Percentiles rank a stretch among this genome's conserved stretches.
Evolutionary conservation across 2,888 invertebrate species (phyloP).

Genomic region (Melikaiella ostensackeni): DNA sequence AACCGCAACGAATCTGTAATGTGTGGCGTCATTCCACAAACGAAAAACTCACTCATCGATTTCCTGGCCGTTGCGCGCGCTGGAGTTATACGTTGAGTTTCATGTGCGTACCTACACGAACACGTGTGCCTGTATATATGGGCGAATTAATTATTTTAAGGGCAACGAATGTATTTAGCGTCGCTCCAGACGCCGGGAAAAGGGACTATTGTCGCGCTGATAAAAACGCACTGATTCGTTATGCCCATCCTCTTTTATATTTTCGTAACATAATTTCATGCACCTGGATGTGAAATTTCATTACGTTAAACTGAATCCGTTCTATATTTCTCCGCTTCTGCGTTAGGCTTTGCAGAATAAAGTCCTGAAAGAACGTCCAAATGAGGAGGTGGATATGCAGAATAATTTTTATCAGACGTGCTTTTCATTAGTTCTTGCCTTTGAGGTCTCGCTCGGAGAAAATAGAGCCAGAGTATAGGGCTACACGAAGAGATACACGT

Average conservation of each 20-base stretch:
- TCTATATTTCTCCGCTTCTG: not conserved
- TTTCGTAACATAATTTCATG: not conserved
- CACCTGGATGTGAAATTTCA: constrained; percentile 4
- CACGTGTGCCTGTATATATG: constrained; percentile 8
- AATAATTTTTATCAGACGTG: constrained; percentile 17
- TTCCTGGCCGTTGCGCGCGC: constrained; percentile 29
- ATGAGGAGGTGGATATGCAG: too few relatives aligned
- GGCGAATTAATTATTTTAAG: constrained; percentile 8
- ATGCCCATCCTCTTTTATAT: not conserved
- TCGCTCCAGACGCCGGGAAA: not conserved
- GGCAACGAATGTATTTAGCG: constrained; percentile 16
- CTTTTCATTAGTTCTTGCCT: constrained; percentile 18
- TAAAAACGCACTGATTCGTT: constrained; percentile 3
- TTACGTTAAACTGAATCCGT: not conserved
- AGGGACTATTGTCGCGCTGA: not conserved
- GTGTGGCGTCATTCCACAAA: constrained; percentile 23
- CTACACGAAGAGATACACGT: not conserved
- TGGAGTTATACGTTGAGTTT: not conserved
- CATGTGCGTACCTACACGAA: not conserved
- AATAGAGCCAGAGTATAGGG: not conserved
- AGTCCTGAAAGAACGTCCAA: constrained; percentile 7
- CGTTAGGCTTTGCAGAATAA: not conserved
- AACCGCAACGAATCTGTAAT: constrained; percentile 45
- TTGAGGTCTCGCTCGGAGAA: not conserved
- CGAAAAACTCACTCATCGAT: constrained; percentile 42